Base-by-base conservation (phyloP, 64 coral and sea anemone species). In the Montipora foliosa region DNA sequence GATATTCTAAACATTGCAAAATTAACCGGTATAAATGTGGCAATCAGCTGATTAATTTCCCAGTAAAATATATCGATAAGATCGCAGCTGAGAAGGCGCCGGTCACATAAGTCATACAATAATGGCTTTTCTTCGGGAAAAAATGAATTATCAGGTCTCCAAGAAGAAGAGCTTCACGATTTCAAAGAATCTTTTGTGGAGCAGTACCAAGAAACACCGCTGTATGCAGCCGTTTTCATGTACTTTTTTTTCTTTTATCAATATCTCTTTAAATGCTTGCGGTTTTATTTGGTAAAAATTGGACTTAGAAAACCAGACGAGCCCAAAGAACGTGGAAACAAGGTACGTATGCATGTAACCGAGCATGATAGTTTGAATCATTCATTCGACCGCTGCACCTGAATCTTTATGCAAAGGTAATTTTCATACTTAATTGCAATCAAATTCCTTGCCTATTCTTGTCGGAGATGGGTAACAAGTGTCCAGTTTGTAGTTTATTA, bases 261-360 rank as follows among this genome's bases (percentile, higher is more conserved):
- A 9, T 86, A 94, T 47, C 61, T 99, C 24, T 99, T 99, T 68
- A 95, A 91, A 10, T 96, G 96, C 73, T 57, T 99, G 20, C 83
- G 95, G 74, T 95, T 96, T 66, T 95, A 96, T n/a, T 92, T 99
- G 95, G 75, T 95, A 89, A 94, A 92, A 49, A 93, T 94, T 47
- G 95, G 98, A 14, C 70, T 99, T 19, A 95, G 96, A 87, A 96
- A 86, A 75, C 92, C 98, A 6, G 94, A 96, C 74, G 88, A 92
- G 13, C 89, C 91, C 12, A 96, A 94, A 81, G 98, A 99, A 92
- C 52, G 49, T 16, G 89, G 79, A 71, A 99, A 99, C 60, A 47
- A 99, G 79, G 98, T 99, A 67, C 92, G 92, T n/a, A n/a, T n/a
- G n/a, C n/a, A n/a, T n/a, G n/a, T n/a, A n/a, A n/a, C n/a, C n/a